Base-by-base conservation (phyloP, 2,113 vertebrate genomes). In the Tenebrosternarchus preto region DNA sequence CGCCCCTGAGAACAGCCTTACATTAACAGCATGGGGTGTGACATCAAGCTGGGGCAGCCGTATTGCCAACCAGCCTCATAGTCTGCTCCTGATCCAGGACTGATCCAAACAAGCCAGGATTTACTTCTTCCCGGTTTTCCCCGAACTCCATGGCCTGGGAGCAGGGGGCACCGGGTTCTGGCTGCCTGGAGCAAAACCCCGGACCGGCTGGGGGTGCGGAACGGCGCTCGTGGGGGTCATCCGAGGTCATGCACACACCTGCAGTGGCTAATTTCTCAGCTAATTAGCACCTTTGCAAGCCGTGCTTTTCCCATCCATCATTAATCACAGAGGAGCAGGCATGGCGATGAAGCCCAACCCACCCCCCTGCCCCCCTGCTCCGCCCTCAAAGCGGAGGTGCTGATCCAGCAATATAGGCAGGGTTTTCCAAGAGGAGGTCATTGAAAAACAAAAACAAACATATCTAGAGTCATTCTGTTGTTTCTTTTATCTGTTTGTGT, bases 361-460 rank as follows among this genome's bases (percentile, higher is more conserved):
- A 53, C 82, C 46, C 72, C 56, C 15, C 25, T 50, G 3, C 53
- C 63, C 27, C 29, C 22, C 5, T 2, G 5, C 64, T n/a, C 33
- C 43, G 43, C 43, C 43, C 43, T 43, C 39, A 56, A 29, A 22
- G 22, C 39, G 63, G 46, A 33, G 20, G 31, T 6, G 16, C 53
- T 68, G 59, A 73, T 67, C 68, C 1, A 12, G 43, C 43, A 9
- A 46, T 6, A 20, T 57, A 27, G 77, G 78, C 68, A 29, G 55
- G 50, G 4, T 76, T 68, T 50, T 80, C 84, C 66, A 81, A 86
- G 78, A 89, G 84, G 85, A 86, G 60, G 79, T 80, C 89, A 91
- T 92, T 89, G 90, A 84, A 83, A 82, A 36, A 36, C 33, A 36
- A 36, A 86, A 88, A 89, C 2, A 46, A 46, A 46, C 1, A 88